Evolutionary conservation across 2,113 vertebrate genomes (phyloP).

Genomic region (Mesembrinibis cayennensis): DNA sequence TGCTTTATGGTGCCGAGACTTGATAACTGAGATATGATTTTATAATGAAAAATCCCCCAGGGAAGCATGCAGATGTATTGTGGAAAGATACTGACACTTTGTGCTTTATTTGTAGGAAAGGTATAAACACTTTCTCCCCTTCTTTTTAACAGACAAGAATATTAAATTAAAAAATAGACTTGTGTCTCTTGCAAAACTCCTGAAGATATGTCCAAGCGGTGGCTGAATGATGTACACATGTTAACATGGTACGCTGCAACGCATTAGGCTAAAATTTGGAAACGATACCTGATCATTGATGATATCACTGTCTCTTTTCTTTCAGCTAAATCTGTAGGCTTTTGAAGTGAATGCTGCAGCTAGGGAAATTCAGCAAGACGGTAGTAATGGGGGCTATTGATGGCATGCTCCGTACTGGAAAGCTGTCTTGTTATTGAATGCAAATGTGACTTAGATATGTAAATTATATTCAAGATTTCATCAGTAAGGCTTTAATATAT

Average conservation of each 20-base stretch:
- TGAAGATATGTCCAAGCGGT: not conserved
- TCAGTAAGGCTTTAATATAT: conserved; percentile 48
- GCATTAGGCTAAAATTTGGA: not conserved
- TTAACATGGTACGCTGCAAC: not conserved
- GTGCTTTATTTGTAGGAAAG: not conserved
- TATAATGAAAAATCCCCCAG: conserved; percentile 20
- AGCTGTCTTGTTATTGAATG: conserved; percentile 43
- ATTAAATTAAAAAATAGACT: not conserved
- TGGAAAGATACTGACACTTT: conserved; percentile 3
- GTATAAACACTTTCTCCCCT: not conserved
- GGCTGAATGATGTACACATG: not conserved
- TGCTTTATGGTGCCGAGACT: conserved; percentile 15
- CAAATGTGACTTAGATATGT: conserved; percentile 49
- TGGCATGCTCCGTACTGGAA: not conserved
- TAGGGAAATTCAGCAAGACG: not conserved
- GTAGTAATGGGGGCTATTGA: not conserved
- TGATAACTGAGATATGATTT: conserved; percentile 37
- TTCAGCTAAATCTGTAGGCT: not conserved
- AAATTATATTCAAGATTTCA: conserved; percentile 55
- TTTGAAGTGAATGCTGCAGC: not conserved
- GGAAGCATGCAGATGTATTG: not conserved
- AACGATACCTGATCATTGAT: not conserved
- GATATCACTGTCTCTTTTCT: not conserved
- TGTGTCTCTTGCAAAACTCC: not conserved
- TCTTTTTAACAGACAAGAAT: not conserved